These are phyloP conservation scores for Adoxophyes honmai DNA, from an alignment of 1,140 invertebrate genomes.

Conservation along the genomic window DNA sequence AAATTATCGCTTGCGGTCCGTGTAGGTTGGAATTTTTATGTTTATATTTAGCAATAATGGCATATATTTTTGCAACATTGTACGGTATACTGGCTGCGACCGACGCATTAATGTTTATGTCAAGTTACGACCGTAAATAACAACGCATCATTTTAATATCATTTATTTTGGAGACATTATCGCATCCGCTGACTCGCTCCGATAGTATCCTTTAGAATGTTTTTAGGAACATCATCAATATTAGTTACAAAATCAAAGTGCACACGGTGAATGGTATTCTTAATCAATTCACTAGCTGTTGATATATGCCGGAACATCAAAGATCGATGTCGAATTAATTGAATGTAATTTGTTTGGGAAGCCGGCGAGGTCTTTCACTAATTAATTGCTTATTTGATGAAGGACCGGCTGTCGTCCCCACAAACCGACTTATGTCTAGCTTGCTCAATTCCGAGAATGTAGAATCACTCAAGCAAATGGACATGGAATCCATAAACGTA, in stretches of 20 bases:
- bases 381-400: constrained; percentile 47
- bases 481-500: too few species aligned
- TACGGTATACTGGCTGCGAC: not conserved
- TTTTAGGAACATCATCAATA: too few species aligned
- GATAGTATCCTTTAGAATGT: too few species aligned
- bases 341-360: not conserved
- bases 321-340: constrained; percentile 3
- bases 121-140: too few species aligned
- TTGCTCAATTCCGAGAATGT: not conserved
- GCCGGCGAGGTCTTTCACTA: constrained; percentile 31
- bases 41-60: constrained; percentile 7
- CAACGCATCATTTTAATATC: too few species aligned
- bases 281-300: too few species aligned
- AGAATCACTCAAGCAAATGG: too few species aligned
- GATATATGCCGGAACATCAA: not conserved
- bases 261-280: too few species aligned
- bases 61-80: constrained; percentile 14
- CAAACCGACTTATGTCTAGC: not conserved
- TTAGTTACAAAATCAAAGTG: too few species aligned
- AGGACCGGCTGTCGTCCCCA: constrained; percentile 24
- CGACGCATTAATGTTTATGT: too few species aligned
- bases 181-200: too few species aligned
- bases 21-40: constrained; percentile 7
- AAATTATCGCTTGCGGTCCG: constrained; percentile 5
- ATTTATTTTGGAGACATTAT: too few species aligned